phyloP scores from a whole-genome alignment of 2,113 vertebrate species.

The Cyprinodon variegatus region DNA sequence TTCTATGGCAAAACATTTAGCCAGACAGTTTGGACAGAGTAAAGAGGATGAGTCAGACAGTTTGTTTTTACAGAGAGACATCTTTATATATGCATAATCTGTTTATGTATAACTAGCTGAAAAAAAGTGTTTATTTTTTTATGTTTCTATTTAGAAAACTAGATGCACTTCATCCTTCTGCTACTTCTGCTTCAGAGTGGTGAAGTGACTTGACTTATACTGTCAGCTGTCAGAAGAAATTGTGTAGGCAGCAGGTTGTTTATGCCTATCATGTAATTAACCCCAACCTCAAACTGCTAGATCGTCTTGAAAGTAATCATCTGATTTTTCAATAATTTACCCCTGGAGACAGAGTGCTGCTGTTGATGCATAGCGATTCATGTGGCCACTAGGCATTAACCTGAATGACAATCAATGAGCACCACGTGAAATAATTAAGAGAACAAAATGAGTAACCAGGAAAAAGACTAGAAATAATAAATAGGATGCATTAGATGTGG shows the following conservation, averaged over 20 bases:
- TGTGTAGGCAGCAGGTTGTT: slow-evolving; percentile 37
- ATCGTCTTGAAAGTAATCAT: slow-evolving; percentile 38
- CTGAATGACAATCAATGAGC: background rate
- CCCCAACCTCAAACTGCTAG: slow-evolving; percentile 36
- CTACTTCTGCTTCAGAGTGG: slow-evolving; percentile 14
- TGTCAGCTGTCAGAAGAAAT: slow-evolving; percentile 36
- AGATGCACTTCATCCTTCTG: slow-evolving; percentile 16
- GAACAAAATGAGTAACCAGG: background rate
- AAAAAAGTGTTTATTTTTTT: slow-evolving; percentile 22
- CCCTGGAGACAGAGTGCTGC: slow-evolving; percentile 6
- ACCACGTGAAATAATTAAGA: background rate
- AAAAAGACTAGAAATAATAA: background rate
- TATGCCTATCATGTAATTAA: slow-evolving; percentile 58
- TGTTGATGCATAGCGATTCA: slow-evolving; percentile 26
- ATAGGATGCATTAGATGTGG: background rate
- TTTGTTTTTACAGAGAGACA: slow-evolving; percentile 19
- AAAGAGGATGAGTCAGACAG: slow-evolving; percentile 24
- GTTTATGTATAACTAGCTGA: background rate
- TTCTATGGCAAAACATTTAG: slow-evolving; percentile 24
- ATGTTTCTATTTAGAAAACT: slow-evolving; percentile 10
- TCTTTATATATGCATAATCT: slow-evolving; percentile 30
- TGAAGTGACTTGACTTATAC: background rate
- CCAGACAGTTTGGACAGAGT: slow-evolving; percentile 25
- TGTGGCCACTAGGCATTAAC: background rate
- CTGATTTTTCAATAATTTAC: slow-evolving; percentile 3